Evolutionary conservation across 2,113 vertebrate genomes (phyloP), one percentile per base, ranked within the genome.

Genomic region (Nettapus auritus): DNA sequence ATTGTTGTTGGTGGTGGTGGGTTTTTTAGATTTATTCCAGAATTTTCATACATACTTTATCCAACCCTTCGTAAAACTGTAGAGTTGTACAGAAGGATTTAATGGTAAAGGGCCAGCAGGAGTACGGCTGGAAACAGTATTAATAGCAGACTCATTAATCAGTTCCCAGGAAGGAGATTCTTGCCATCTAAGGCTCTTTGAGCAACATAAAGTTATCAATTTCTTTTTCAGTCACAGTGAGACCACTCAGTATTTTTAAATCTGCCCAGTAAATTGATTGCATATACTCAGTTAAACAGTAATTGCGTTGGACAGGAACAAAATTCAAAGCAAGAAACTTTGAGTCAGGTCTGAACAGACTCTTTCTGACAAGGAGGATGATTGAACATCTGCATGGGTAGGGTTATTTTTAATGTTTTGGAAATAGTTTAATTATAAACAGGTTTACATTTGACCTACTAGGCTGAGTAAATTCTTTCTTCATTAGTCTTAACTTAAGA

Each of bases 401-500:
- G 38, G 31, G 16, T 60, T 0, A 67, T 82, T 86, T 93, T 38
- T 82, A 63, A 42, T 67, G 44, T 52, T 79, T 55, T 94, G 46
- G 52, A 88, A 90, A 60, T 48, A 13, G 12, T 71, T 89, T 83
- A 14, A 75, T 67, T 94, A 88, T 71, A 88, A 96, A 83, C 42
- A n/a, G 70, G 15, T 91, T 93, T 90, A 70, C 11, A 17, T 86
- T 91, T 86, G 75, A 70, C n/a, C 16, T 82, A 13, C 34, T 74
- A 70, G 22, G 12, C 76, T 81, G 42, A 90, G 81, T 60, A 70
- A 40, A 53, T 83, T 90, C 23, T 77, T 91, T 94, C 84, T 78
- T 69, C 60, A 63, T 93, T 93, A 88, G 56, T 84, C 38, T 93
- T 94, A 48, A 34, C 53, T 91, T 88, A 63, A 93, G 91, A 95